Conservation (phyloP, 2,888 invertebrate genomes). For the Endomychus coccineus region DNA sequence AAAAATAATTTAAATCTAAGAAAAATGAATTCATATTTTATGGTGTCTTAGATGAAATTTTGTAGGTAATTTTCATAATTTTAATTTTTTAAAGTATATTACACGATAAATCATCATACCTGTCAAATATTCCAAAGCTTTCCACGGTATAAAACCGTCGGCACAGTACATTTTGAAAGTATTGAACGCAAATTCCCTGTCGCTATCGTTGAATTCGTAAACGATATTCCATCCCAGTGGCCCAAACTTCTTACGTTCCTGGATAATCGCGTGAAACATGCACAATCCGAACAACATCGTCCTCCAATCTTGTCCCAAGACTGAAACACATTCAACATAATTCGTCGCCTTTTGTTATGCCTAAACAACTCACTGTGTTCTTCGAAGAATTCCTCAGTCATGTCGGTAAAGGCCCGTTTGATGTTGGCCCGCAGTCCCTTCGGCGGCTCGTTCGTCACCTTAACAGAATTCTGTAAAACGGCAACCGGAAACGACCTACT, state of each 20-base stretch:
- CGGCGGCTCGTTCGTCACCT: constrained; percentile 91
- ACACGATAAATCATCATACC: constrained; percentile 47
- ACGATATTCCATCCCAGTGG: constrained; percentile 88
- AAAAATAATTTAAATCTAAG: too few relatives aligned
- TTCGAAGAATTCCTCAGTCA: constrained; percentile 74
- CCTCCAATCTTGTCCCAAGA: constrained; percentile 60
- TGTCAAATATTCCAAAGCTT: constrained; percentile 81
- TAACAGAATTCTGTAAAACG: constrained; percentile 86
- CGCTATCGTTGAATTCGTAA: constrained; percentile 90
- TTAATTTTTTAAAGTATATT: too few relatives aligned
- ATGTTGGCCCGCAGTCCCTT: constrained; percentile 86
- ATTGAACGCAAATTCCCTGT: constrained; percentile 79
- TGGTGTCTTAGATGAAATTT: too few relatives aligned
- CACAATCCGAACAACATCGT: constrained; percentile 73
- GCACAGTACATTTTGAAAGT: constrained; percentile 81
- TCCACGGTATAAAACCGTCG: constrained; percentile 70
- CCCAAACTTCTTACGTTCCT: constrained; percentile 88
- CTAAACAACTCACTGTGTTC: constrained; percentile 53
- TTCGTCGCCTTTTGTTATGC: background rate
- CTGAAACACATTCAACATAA: constrained; percentile 37
- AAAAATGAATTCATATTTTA: too few relatives aligned
- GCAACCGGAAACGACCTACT: constrained; percentile 73
- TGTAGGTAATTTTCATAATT: too few relatives aligned
- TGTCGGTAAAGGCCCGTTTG: constrained; percentile 70
- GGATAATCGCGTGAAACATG: constrained; percentile 90